Percentiles rank a stretch among this genome's conserved stretches.
Conservation (phyloP, 1,140 invertebrate species). For the Formica selysi region DNA sequence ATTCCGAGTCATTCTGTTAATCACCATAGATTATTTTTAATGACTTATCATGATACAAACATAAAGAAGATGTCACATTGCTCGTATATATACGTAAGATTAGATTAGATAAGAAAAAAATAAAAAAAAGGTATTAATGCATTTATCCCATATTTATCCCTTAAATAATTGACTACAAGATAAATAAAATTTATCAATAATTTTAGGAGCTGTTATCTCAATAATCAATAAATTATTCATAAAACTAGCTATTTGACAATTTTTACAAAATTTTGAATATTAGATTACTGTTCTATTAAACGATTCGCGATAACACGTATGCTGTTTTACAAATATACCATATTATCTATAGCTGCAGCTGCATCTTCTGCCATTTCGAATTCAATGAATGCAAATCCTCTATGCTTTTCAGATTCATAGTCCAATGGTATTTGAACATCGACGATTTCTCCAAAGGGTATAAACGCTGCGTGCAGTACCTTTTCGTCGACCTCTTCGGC, state of each 20-base stretch:
- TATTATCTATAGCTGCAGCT: slow-evolving; percentile 99
- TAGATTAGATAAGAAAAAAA: slow-evolving; percentile 57
- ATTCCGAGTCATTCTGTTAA: slow-evolving; percentile 97
- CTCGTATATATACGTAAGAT: background rate
- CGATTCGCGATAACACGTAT: slow-evolving; percentile 16
- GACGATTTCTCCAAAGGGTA: slow-evolving; percentile 98
- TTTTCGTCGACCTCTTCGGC: slow-evolving; percentile 99
- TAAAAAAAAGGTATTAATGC: background rate
- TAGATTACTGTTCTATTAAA: slow-evolving; percentile 35
- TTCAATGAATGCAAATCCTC: slow-evolving; percentile 99
- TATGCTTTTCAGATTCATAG: slow-evolving; percentile 98
- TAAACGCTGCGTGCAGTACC: slow-evolving; percentile 97
- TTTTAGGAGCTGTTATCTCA: background rate
- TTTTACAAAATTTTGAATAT: background rate
- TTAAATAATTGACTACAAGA: background rate
- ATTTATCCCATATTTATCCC: background rate
- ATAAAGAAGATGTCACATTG: background rate
- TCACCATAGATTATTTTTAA: slow-evolving; percentile 66
- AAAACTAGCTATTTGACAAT: background rate
- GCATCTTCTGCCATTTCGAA: slow-evolving; percentile 98
- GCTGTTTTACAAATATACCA: slow-evolving; percentile 89
- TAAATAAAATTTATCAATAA: background rate
- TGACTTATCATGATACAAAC: slow-evolving; percentile 34
- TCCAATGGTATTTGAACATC: slow-evolving; percentile 99
- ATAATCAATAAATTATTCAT: slow-evolving; percentile 22